Evolutionary conservation across 2,888 invertebrate species (phyloP).

Genomic region (Scaptomyza parva): DNA sequence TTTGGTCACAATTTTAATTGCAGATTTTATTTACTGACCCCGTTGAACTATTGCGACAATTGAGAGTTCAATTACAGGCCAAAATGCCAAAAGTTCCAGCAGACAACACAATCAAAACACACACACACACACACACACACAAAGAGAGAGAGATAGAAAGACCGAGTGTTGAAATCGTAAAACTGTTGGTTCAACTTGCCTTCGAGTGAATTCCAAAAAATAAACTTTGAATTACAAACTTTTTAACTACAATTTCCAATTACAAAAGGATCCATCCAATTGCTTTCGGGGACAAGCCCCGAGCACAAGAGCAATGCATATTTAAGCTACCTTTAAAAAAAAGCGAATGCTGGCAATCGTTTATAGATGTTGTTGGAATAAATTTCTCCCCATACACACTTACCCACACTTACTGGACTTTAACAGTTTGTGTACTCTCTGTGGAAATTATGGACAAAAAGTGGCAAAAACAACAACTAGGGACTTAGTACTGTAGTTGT

Average conservation of each 20-base stretch:
- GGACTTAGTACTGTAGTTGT: conserved; percentile 26
- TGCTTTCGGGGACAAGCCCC: conserved; percentile 33
- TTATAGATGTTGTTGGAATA: conserved; percentile 1
- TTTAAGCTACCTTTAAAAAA: conserved; percentile 14
- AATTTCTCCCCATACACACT: not conserved
- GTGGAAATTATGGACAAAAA: conserved; percentile 41
- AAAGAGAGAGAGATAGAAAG: not conserved
- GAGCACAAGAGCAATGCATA: conserved; percentile 10
- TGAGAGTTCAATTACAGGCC: conserved; percentile 68
- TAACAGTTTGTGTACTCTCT: conserved; percentile 36
- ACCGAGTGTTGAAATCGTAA: conserved; percentile 25
- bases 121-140: conserved; percentile 12
- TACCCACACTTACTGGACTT: not conserved
- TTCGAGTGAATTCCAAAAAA: conserved; percentile 56
- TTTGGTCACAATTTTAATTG: conserved; percentile 34
- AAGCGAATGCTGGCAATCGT: conserved; percentile 2
- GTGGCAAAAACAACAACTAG: conserved; percentile 34
- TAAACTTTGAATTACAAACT: conserved; percentile 71
- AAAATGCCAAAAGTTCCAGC: conserved; percentile 58
- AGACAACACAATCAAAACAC: conserved; percentile 18
- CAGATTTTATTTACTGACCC: conserved; percentile 62
- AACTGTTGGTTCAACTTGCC: conserved; percentile 27
- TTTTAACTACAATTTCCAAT: conserved; percentile 78
- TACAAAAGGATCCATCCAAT: conserved; percentile 54
- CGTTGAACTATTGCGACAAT: conserved; percentile 62